Percentiles rank a stretch among this genome's conserved stretches.
Evolutionary conservation across 2,797 vertebrate species (phyloP).

Genomic region (Pyrocephalus nanus): DNA sequence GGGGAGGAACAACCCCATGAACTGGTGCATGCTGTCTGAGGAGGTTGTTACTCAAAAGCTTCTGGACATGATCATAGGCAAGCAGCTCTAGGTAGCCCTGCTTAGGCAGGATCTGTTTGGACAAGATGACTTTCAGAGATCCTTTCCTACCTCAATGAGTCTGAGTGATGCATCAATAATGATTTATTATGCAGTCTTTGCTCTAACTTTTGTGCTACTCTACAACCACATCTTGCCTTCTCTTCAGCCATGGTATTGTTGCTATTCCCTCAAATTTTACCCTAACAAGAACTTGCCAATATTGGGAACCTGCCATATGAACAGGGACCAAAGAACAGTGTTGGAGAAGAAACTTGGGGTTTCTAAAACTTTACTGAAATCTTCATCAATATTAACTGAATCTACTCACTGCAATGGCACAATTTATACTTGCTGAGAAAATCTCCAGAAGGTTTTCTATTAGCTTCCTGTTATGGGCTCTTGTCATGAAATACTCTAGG

Average conservation of each 20-base stretch:
- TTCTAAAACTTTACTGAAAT: background rate
- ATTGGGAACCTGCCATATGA: background rate
- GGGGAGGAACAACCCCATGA: background rate
- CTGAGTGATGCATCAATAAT: background rate
- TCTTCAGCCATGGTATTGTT: background rate
- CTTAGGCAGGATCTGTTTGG: background rate
- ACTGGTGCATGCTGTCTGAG: background rate
- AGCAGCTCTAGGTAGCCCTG: background rate
- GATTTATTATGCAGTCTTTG: background rate
- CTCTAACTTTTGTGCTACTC: background rate
- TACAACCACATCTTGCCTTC: accelerated
- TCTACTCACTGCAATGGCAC: background rate
- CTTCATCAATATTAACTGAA: background rate
- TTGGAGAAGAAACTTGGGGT: background rate
- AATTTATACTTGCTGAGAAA: background rate
- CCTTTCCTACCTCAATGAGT: background rate
- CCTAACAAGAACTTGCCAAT: background rate
- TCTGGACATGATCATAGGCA: background rate
- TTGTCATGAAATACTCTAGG: background rate
- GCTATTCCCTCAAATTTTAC: background rate
- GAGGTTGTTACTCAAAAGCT: background rate
- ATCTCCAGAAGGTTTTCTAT: slow-evolving; percentile 15
- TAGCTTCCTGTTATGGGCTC: background rate
- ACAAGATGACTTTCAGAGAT: background rate
- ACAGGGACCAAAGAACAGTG: background rate